Base-by-base conservation (phyloP, 1,140 invertebrate genomes). In the Meloidogyne hapla region DNA sequence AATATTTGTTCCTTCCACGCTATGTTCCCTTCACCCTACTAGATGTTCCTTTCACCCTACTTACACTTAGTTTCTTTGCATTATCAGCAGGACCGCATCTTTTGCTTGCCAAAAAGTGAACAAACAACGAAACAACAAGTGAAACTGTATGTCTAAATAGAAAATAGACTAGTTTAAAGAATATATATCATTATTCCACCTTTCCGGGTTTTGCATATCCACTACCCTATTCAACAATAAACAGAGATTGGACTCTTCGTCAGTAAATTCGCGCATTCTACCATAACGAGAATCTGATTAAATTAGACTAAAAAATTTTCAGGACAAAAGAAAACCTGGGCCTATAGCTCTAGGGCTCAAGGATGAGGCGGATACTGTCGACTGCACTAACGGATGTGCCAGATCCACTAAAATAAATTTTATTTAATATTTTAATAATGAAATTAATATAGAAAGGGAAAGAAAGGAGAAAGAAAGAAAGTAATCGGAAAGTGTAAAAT, bases 191-290 rank as follows among this genome's bases (percentile, higher is more conserved):
- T n/a, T n/a, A n/a, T n/a, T n/a, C n/a, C n/a, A 94, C 84, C 93
- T 91, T 86, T 99, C 96, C 23, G 93, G 91, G 87, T 97, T 95
- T 87, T 97, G 94, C 71, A 94, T 89, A 83, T 98, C 95, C 69
- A 96, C 92, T 5, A 95, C 92, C 87, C 88, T 81, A 84, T 91
- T 90, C 25, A 91, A 81, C 48, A 90, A 80, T 42, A 89, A 86
- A 38, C 90, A 87, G 83, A 91, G 88, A 76, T 90, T 90, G 80
- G 88, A 89, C 79, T 91, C 90, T 78, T 90, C 89, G 81, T 90
- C 90, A 9, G 88, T 89, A 77, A 90, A 89, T 77, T 90, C 90
- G 62, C 87, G 85, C 25, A 87, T 72, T 73, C 86, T 80, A 65
- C 83, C 80, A 40, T 78, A 78, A 1, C 69, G 61, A 13, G 26